Evolutionary conservation across 2,113 vertebrate species (phyloP), one percentile per base, ranked within the genome.

Genomic region (Oreocharis arfaki): DNA sequence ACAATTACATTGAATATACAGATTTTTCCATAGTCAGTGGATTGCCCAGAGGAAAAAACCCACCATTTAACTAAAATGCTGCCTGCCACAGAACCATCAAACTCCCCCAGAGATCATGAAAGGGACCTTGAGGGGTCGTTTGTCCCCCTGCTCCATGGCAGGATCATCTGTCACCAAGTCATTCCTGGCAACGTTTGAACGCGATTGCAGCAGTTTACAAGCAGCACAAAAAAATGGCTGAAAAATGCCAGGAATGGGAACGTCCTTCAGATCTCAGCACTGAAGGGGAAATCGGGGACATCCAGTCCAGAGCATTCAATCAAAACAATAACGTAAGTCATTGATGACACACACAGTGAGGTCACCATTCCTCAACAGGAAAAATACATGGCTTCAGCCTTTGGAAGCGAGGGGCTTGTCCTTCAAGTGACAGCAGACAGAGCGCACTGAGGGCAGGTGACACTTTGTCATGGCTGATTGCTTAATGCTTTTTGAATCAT

Each of bases 61-160:
- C 13, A 57, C 18, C 35, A 75, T 73, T 95, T 93, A 89, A 30
- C 87, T 95, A 87, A 95, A 97, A 47, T 52, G 47, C 73, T 95
- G 26, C 84, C 78, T 96, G 87, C 49, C 90, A 91, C 10, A 71
- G 73, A 84, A 28, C 52, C 56, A 63, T 94, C 84, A 94, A 78
- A 13, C 2, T 11, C 49, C 44, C 17, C 28, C 13, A 5, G 16
- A 57, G 63, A 49, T 80, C 63, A 84, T 74, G 69, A 64, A 71
- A 82, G 78, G 39, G 60, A 82, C 90, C 69, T 91, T 60, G 81
- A 78, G 57, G 49, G 65, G 74, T 64, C 10, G 10, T 47, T 46
- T 67, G 77, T 75, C 23, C 60, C 16, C 17, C 39, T 70, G 60
- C 47, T 75, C 47, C 33, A 8, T 2, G 8, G 42, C 39, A 89